These are phyloP conservation scores for Apamea sordens DNA, from an alignment of 2,888 invertebrate species.

Conservation along the genomic window DNA sequence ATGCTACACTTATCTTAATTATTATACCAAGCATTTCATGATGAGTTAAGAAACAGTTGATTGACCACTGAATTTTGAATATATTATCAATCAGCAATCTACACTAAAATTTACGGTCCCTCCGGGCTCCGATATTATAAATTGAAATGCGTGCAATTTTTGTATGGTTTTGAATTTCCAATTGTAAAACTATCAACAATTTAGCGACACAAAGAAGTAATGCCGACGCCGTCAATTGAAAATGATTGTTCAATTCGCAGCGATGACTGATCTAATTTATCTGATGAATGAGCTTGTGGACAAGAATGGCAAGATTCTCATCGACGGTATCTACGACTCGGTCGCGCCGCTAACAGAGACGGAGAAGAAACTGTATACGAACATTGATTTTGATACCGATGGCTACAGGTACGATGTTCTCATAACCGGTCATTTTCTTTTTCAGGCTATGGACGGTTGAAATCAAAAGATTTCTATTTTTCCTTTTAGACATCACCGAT, in stretches of 20 bases:
- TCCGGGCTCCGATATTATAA: not conserved
- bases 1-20: conserved; percentile 11
- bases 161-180: conserved; percentile 11
- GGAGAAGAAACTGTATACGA: conserved; percentile 93
- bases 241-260: conserved; percentile 82
- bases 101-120: not conserved
- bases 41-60: conserved; percentile 12
- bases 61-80: conserved; percentile 23
- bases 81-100: conserved; percentile 25
- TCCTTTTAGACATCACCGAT: not conserved
- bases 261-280: conserved; percentile 97
- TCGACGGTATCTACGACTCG: conserved; percentile 95
- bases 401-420: conserved; percentile 91
- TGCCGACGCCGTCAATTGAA: conserved; percentile 41
- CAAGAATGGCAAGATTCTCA: conserved; percentile 95
- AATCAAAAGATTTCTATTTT: not conserved
- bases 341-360: conserved; percentile 93
- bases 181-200: conserved; percentile 16
- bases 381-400: conserved; percentile 96
- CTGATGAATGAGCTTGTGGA: conserved; percentile 96
- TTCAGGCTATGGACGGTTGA: not conserved
- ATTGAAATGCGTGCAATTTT: conserved; percentile 17
- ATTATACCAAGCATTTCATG: conserved; percentile 25
- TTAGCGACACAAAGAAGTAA: conserved; percentile 10
- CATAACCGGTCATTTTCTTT: not conserved